A percentile compares a stretch with the other conserved stretches of the same genome.
Conservation (phyloP, 2,888 invertebrate genomes). For the Graphium colonna region DNA sequence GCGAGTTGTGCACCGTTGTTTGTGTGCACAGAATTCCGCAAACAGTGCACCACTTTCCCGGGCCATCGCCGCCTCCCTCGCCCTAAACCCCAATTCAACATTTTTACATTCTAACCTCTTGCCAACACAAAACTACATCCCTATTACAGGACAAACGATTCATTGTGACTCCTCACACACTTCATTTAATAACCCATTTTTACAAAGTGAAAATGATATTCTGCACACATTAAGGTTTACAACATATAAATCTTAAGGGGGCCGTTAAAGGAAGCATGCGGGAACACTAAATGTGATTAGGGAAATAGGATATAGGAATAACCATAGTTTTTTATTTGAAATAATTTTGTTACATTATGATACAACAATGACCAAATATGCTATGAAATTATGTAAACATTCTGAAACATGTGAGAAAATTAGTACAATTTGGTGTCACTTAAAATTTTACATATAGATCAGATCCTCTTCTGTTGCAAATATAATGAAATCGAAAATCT, state of each 20-base stretch:
- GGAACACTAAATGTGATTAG: slow-evolving; percentile 46
- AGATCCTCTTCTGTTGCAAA: background rate
- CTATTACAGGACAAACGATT: slow-evolving; percentile 19
- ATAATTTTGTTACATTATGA: slow-evolving; percentile 12
- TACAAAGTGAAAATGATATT: slow-evolving; percentile 62
- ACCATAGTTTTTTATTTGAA: slow-evolving; percentile 20
- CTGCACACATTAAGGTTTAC: slow-evolving; percentile 74
- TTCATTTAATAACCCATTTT: slow-evolving; percentile 76
- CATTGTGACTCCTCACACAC: slow-evolving; percentile 60
- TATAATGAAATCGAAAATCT: too few relatives aligned
- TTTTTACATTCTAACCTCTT: slow-evolving; percentile 57
- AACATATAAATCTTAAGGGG: slow-evolving; percentile 50
- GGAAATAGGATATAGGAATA: slow-evolving; percentile 35
- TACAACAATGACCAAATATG: slow-evolving; percentile 13
- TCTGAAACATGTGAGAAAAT: slow-evolving; percentile 3
- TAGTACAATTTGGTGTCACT: background rate
- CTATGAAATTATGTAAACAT: background rate
- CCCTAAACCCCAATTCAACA: slow-evolving; percentile 74
- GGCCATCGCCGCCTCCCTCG: slow-evolving; percentile 66
- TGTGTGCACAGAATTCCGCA: slow-evolving; percentile 77
- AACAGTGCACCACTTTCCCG: slow-evolving; percentile 72
- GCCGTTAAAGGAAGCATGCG: slow-evolving; percentile 79
- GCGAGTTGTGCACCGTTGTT: slow-evolving; percentile 75
- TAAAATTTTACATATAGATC: background rate
- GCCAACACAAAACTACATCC: slow-evolving; percentile 29